Percentiles rank a stretch among this genome's conserved stretches.
Evolutionary conservation across 1,140 invertebrate species (phyloP).

Genomic region (Phortica variegata): DNA sequence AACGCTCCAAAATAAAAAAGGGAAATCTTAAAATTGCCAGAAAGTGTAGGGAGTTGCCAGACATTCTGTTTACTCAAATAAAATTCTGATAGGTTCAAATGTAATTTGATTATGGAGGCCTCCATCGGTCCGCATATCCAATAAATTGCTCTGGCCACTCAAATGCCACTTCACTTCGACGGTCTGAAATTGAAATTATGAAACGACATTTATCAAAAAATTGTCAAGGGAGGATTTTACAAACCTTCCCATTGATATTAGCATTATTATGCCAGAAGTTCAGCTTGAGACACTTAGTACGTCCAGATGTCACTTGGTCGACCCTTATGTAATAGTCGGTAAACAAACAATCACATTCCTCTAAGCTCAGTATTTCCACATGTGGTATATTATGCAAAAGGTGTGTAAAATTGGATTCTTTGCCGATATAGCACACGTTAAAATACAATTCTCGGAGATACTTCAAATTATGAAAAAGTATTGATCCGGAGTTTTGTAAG

Average conservation of each 20-base stretch:
- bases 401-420: not conserved
- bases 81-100: too few species aligned
- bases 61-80: too few species aligned
- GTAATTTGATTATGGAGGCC: too few species aligned
- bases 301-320: conserved; percentile 10
- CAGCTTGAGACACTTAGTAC: conserved; percentile 1
- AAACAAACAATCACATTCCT: conserved; percentile 22
- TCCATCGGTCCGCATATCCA: too few species aligned
- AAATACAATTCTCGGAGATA: conserved; percentile 22
- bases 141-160: too few species aligned
- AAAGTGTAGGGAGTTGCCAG: too few species aligned
- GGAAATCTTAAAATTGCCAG: too few species aligned
- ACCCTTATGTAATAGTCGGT: conserved; percentile 14
- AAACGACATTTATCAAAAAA: not conserved
- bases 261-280: conserved; percentile 16
- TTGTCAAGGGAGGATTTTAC: not conserved
- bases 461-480: not conserved
- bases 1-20: too few species aligned
- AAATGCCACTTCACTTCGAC: conserved; percentile 7
- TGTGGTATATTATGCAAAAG: conserved; percentile 3
- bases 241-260: conserved; percentile 3
- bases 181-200: conserved; percentile 6
- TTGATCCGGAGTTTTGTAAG: not conserved
- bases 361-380: conserved; percentile 21
- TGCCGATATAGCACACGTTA: not conserved